These are phyloP conservation scores for Tribolium madens DNA, from an alignment of 1,140 invertebrate species.

Conservation along the genomic window DNA sequence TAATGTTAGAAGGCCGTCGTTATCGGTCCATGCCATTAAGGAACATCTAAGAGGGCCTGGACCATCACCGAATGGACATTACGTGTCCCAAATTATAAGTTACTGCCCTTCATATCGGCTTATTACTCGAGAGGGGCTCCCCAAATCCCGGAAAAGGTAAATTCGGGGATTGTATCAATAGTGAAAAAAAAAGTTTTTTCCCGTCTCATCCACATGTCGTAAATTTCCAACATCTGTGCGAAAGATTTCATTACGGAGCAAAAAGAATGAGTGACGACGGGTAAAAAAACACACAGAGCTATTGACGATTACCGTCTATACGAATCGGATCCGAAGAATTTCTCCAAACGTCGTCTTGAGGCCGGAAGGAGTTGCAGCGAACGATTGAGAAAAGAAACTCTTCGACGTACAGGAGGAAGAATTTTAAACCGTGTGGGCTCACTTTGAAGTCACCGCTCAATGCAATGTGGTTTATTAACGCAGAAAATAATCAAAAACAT, in stretches of 20 bases:
- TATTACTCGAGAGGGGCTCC: conserved; percentile 47
- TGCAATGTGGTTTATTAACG: conserved; percentile 54
- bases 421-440: conserved; percentile 13
- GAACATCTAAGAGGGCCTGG: conserved; percentile 51
- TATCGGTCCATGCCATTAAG: conserved; percentile 57
- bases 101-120: conserved; percentile 59
- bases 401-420: conserved; percentile 35
- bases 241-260: conserved; percentile 44
- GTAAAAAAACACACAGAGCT: conserved; percentile 42
- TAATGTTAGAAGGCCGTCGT: conserved; percentile 44
- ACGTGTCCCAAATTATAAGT: conserved; percentile 60
- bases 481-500: conserved; percentile 58
- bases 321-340: conserved; percentile 2
- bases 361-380: background rate
- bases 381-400: background rate
- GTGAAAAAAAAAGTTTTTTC: too few relatives aligned
- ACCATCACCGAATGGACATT: conserved; percentile 51
- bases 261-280: conserved; percentile 23
- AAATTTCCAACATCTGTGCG: conserved; percentile 45
- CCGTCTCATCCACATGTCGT: background rate
- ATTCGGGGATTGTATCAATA: background rate
- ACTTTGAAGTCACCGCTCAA: conserved; percentile 53
- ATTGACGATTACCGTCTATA: conserved; percentile 47
- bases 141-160: background rate
- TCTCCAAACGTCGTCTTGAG: background rate